Conservation (phyloP, 1,140 invertebrate genomes). For the Drosophila baimaii region DNA sequence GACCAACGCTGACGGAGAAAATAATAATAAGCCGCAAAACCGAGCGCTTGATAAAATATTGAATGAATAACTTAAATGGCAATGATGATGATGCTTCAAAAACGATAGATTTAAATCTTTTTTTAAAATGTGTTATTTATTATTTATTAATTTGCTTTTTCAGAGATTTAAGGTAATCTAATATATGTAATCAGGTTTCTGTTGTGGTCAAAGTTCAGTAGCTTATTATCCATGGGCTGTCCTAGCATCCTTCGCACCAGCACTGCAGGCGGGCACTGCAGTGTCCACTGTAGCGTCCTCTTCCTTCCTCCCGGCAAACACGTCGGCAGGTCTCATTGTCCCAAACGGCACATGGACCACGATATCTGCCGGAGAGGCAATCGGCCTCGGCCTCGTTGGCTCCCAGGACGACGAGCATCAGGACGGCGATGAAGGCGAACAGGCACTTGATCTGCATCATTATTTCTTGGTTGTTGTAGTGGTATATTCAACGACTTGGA, state of each 20-base stretch:
- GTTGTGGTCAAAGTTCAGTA: background rate
- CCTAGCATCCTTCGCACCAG: conserved; percentile 29
- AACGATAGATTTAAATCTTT: too few species aligned
- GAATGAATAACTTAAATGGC: too few species aligned
- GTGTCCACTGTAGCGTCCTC: conserved; percentile 13
- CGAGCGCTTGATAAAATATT: too few species aligned
- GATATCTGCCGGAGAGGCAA: conserved; percentile 20
- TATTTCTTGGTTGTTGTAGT: background rate
- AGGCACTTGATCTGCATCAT: conserved; percentile 13
- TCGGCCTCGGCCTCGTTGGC: conserved; percentile 15
- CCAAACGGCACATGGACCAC: conserved; percentile 9
- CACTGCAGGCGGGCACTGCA: conserved; percentile 12
- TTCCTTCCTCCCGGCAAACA: conserved; percentile 21
- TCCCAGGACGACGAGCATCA: conserved; percentile 17
- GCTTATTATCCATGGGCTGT: too few species aligned
- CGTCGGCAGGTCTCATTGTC: conserved; percentile 17
- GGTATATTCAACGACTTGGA: background rate
- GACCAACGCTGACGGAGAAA: too few species aligned
- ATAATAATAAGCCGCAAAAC: too few species aligned
- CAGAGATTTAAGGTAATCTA: background rate
- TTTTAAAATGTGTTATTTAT: too few species aligned
- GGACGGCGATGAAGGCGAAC: conserved; percentile 7
- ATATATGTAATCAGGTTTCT: too few species aligned
- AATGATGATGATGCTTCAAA: too few species aligned
- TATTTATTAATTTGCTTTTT: too few species aligned